These are phyloP conservation scores for Athene noctua DNA, from an alignment of 2,113 vertebrate genomes.

Conservation along the genomic window DNA sequence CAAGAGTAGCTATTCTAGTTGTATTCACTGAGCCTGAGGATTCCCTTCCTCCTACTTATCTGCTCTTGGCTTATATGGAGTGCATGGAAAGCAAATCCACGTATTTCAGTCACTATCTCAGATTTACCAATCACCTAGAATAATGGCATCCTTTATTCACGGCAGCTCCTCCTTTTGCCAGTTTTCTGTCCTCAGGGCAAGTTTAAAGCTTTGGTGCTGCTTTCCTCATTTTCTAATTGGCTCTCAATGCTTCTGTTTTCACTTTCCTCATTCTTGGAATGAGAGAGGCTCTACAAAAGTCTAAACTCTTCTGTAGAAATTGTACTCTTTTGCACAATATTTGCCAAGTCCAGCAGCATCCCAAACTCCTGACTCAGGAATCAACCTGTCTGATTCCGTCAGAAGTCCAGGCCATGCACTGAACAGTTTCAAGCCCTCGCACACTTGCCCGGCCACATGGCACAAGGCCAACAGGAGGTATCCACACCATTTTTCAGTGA, in stretches of 20 bases:
- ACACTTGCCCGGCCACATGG: accelerated
- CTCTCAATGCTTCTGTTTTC: not conserved
- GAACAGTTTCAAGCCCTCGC: accelerated
- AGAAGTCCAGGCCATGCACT: accelerated
- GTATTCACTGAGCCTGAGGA: not conserved
- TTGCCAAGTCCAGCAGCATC: accelerated
- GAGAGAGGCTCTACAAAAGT: not conserved
- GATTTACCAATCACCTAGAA: not conserved
- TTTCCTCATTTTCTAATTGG: not conserved
- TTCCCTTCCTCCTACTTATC: not conserved
- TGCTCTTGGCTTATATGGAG: not conserved
- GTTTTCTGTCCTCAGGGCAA: not conserved
- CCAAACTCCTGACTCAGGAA: accelerated
- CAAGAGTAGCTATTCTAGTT: not conserved
- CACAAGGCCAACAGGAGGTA: no score
- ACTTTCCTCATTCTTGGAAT: not conserved
- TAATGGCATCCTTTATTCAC: not conserved
- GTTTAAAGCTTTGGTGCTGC: not conserved
- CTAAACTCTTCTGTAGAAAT: accelerated
- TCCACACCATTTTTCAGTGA: not conserved
- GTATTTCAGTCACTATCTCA: not conserved
- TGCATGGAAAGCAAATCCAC: not conserved
- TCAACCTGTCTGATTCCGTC: accelerated
- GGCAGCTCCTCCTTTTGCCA: not conserved
- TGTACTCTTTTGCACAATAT: accelerated